phyloP scores from a whole-genome alignment of 1,140 invertebrate genomes.

The Euura lappo region DNA sequence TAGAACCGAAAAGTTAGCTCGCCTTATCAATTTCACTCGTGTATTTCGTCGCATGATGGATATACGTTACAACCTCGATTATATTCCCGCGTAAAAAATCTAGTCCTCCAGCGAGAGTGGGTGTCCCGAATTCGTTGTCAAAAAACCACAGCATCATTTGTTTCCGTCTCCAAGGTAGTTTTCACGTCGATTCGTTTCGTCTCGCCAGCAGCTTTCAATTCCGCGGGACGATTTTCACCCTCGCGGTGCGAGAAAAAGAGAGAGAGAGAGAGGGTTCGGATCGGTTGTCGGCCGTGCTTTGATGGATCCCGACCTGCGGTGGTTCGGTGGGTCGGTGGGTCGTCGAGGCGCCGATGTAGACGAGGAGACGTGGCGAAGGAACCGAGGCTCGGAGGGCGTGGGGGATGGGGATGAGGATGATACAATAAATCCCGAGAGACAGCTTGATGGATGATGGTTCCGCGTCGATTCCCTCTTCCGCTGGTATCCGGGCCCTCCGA shows the following conservation, averaged over 20 bases:
- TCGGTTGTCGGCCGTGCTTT: slow-evolving; percentile 2
- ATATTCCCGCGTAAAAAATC: too few species aligned
- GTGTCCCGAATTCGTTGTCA: too few species aligned
- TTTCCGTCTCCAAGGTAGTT: not conserved
- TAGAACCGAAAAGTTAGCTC: too few species aligned
- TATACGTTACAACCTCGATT: too few species aligned
- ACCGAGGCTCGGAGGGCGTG: not conserved
- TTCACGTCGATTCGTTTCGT: not conserved
- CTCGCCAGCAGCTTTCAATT: slow-evolving; percentile 2
- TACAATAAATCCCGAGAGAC: slow-evolving; percentile 26
- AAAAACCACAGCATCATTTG: too few species aligned
- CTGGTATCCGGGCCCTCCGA: not conserved
- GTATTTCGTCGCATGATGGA: too few species aligned
- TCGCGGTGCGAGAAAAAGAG: too few species aligned
- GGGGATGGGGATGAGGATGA: slow-evolving; percentile 2
- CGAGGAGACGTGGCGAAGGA: not conserved
- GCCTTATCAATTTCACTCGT: too few species aligned
- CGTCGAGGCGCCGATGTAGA: too few species aligned
- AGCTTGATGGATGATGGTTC: slow-evolving; percentile 37
- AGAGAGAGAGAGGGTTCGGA: too few species aligned
- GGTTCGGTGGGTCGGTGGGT: too few species aligned
- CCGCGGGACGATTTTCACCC: slow-evolving; percentile 1
- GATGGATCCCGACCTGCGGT: not conserved
- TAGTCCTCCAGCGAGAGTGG: too few species aligned
- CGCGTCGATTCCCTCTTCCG: not conserved